phyloP scores from a whole-genome alignment of 2,888 invertebrate genomes.

The Tuberolachnus salignus region DNA sequence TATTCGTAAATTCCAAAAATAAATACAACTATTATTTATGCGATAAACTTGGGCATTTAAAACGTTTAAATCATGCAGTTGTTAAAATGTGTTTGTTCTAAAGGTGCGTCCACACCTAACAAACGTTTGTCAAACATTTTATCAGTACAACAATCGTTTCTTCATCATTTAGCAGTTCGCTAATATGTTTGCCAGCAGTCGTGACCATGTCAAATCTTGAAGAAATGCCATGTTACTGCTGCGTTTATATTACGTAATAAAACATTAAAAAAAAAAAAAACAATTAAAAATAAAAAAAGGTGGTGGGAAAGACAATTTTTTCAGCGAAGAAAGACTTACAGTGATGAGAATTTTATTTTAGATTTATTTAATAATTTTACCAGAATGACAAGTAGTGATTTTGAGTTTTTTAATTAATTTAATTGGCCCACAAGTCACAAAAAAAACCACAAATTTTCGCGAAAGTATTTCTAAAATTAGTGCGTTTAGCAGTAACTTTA shows the following conservation, averaged over 20 bases:
- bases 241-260: conserved; percentile 27
- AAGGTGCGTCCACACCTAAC: no score
- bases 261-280: not conserved
- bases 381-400: conserved; percentile 12
- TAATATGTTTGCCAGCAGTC: conserved; percentile 32
- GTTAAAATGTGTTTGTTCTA: no score
- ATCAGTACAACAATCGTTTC: conserved; percentile 12
- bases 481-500: no score
- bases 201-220: conserved; percentile 19
- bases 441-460: no score
- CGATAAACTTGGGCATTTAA: no score
- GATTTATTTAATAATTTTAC: conserved; percentile 25
- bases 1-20: no score
- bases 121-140: no score
- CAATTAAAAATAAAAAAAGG: conserved; percentile 11
- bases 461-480: no score
- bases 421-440: not conserved
- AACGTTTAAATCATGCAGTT: no score
- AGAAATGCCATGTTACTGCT: conserved; percentile 8
- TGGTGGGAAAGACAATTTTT: conserved; percentile 31
- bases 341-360: conserved; percentile 14
- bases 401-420: conserved; percentile 3
- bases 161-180: conserved; percentile 14
- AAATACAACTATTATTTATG: no score
- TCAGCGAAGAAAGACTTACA: not conserved